phyloP scores from a whole-genome alignment of 1,140 invertebrate genomes.

The Odontomachus brunneus region DNA sequence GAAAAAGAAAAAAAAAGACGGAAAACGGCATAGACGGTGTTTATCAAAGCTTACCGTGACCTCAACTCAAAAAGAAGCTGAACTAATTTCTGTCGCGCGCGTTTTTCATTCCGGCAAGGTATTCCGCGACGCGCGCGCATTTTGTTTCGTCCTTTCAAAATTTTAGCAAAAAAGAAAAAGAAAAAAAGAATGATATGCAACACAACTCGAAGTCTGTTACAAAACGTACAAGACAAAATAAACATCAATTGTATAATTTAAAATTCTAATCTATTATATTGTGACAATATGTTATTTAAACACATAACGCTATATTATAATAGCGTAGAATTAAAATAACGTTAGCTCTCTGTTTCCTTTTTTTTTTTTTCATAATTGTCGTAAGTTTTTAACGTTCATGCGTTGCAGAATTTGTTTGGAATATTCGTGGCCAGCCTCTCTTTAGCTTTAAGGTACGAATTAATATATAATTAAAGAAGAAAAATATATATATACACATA shows the following conservation, averaged over 20 bases:
- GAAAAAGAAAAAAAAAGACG: too few species aligned
- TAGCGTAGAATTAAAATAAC: not conserved
- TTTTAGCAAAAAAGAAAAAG: constrained; percentile 7
- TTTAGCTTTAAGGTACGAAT: constrained; percentile 49
- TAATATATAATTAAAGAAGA: constrained; percentile 57
- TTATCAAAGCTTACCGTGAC: not conserved
- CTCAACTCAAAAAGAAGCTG: constrained; percentile 37
- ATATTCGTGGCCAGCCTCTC: constrained; percentile 10
- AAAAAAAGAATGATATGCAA: constrained; percentile 12
- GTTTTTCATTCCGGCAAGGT: not conserved
- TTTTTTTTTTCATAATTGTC: not conserved
- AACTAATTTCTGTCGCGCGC: not conserved
- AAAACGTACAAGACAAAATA: constrained; percentile 14
- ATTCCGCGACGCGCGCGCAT: not conserved
- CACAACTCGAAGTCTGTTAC: constrained; percentile 14
- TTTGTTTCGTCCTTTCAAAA: constrained; percentile 30
- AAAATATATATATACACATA: constrained; percentile 37
- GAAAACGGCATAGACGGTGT: constrained; percentile 3
- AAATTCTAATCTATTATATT: not conserved
- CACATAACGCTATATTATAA: constrained; percentile 5
- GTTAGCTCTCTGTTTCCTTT: constrained; percentile 2
- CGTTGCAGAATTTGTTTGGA: constrained; percentile 6
- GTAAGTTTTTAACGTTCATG: not conserved
- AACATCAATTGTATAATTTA: constrained; percentile 23
- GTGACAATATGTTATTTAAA: constrained; percentile 7